Base-by-base conservation (phyloP, 2,888 invertebrate genomes). In the Melinopterus prodromus region DNA sequence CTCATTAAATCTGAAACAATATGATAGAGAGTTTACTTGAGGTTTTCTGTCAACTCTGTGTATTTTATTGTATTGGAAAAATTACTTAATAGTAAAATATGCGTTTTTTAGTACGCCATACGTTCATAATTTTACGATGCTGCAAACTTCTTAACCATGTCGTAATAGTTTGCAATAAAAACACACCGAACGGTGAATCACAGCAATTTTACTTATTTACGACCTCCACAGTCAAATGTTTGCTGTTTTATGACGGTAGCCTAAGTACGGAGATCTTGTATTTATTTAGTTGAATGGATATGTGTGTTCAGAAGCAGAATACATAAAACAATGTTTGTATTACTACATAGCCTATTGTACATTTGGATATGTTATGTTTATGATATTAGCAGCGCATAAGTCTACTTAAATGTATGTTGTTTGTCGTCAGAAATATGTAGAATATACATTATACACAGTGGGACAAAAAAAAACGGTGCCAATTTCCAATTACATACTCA, bases 1-100 rank as follows among this genome's bases (percentile, higher is more conserved):
- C 70, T 70, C 38, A 79, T 76, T 75, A 75, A 71, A 75, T 79
- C 78, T 79, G 75, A 37, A 76, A 75, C 16, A 16, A 75, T 16
- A 38, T 69, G 14, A 69, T 6, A 15, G 26, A 6, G 9, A 26
- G 26, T 26, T 26, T 74, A 16, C 1, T 6, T 6, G 6, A 16
- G 26, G n/a, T 1, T 9, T 53, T 53, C 0, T 12, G 1, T 9
- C 53, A 53, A n/a, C 53, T 53, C 26, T 26, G 26, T 26, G 26
- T 26, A 26, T 26, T 26, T 26, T 26, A 26, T 26, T 26, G 26
- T 26, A 26, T 26, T 26, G 3, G 26, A 26, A 26, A 26, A 26
- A 26, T 26, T 26, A 26, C 1, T 26, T 26, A 26, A n/a, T n/a
- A 26, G 26, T 26, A 26, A 26, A 26, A 26, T 26, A 26, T 26